phyloP scores from a whole-genome alignment of 2,113 vertebrate genomes.

The Lontra canadensis region DNA sequence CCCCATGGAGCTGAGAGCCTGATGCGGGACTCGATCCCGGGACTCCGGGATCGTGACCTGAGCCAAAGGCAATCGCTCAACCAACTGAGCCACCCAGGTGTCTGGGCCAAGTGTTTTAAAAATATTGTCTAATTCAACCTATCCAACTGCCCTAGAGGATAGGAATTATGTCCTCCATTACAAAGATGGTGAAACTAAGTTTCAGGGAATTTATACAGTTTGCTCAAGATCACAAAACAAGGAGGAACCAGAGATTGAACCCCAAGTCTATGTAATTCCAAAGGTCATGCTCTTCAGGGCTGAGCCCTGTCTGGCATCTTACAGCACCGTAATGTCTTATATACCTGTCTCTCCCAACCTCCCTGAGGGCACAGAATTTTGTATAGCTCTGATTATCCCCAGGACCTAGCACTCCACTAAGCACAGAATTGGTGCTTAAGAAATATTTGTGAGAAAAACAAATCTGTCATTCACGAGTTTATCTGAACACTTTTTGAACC shows the following conservation, averaged over 20 bases:
- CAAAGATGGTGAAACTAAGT: not conserved
- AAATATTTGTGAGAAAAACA: constrained; percentile 19
- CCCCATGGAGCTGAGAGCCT: too few relatives aligned
- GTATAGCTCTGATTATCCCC: not conserved
- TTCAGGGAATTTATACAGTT: not conserved
- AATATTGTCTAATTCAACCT: not conserved
- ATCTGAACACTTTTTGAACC: not conserved
- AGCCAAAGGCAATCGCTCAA: too few relatives aligned
- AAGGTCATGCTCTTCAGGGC: not conserved
- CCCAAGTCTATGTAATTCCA: not conserved
- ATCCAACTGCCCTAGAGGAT: not conserved
- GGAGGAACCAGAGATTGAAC: not conserved
- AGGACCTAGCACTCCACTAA: not conserved
- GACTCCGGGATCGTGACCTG: too few relatives aligned
- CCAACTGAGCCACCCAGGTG: too few relatives aligned
- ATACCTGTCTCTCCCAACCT: not conserved
- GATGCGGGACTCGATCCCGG: too few relatives aligned
- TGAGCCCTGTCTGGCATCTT: not conserved
- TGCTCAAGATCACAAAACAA: not conserved
- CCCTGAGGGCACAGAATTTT: not conserved
- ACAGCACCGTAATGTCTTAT: not conserved
- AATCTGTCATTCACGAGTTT: not conserved
- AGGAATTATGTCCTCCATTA: not conserved
- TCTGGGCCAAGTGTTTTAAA: not conserved
- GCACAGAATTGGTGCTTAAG: not conserved